Evolutionary conservation across 2,888 invertebrate genomes (phyloP).

Genomic region (Carpatolechia fugitivella): DNA sequence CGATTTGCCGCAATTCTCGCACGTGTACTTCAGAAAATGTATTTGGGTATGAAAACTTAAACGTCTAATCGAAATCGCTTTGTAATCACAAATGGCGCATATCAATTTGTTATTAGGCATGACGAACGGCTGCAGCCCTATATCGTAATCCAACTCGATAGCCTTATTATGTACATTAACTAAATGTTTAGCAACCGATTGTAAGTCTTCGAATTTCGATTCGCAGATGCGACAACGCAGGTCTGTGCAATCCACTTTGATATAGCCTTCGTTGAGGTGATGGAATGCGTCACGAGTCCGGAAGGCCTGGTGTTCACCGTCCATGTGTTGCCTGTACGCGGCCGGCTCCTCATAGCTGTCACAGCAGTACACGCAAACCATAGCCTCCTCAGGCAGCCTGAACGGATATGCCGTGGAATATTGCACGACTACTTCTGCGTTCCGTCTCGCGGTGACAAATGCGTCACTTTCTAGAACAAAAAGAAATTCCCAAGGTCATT

Average conservation of each 20-base stretch:
- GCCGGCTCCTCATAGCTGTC: slow-evolving; percentile 15
- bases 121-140: slow-evolving; percentile 62
- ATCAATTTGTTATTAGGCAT: slow-evolving; percentile 48
- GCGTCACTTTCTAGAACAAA: slow-evolving; percentile 19
- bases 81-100: slow-evolving; percentile 54
- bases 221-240: slow-evolving; percentile 18
- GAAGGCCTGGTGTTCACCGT: slow-evolving; percentile 4
- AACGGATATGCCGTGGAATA: slow-evolving; percentile 33
- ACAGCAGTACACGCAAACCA: slow-evolving; percentile 20
- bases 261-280: neutral
- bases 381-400: slow-evolving; percentile 11
- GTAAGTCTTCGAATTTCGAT: slow-evolving; percentile 14
- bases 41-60: slow-evolving; percentile 61
- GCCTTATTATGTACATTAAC: slow-evolving; percentile 23
- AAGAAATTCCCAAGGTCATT: slow-evolving; percentile 11
- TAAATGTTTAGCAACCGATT: slow-evolving; percentile 22
- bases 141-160: slow-evolving; percentile 41
- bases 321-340: slow-evolving; percentile 18
- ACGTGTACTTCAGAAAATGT: slow-evolving; percentile 61
- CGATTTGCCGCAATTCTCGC: slow-evolving; percentile 65
- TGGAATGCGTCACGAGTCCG: neutral
- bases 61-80: slow-evolving; percentile 51
- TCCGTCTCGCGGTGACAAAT: slow-evolving; percentile 10
- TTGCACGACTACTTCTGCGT: slow-evolving; percentile 12
- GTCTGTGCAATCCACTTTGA: slow-evolving; percentile 18